These are phyloP conservation scores for Gobiocypris rarus DNA, from an alignment of 2,113 vertebrate genomes.

Conservation along the genomic window DNA sequence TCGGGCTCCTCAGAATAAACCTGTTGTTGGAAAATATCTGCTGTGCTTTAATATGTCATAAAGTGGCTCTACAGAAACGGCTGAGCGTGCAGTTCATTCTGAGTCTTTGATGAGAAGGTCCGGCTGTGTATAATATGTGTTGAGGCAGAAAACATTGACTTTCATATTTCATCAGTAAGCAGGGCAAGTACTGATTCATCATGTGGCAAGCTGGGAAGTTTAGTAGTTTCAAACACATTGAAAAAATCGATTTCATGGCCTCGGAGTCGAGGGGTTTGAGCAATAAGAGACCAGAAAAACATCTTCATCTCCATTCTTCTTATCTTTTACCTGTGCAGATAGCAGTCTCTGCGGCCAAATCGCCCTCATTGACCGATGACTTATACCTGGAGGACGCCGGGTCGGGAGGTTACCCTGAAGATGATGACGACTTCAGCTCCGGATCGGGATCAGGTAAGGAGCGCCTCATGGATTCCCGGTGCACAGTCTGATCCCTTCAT, in stretches of 20 bases:
- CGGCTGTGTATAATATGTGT: conserved; percentile 9
- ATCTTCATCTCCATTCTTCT: neutral
- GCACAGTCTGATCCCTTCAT: neutral
- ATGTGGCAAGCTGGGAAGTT: neutral
- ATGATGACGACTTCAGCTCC: conserved; percentile 93
- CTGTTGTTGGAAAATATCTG: conserved; percentile 37
- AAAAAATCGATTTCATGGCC: conserved; percentile 19
- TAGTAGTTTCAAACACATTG: conserved; percentile 16
- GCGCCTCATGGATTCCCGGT: neutral
- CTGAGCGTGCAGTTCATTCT: conserved; percentile 20
- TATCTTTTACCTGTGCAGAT: conserved; percentile 64
- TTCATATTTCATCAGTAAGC: conserved; percentile 8
- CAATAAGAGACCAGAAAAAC: neutral
- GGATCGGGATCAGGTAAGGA: conserved; percentile 93
- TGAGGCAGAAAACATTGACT: conserved; percentile 42
- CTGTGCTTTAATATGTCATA: conserved; percentile 48
- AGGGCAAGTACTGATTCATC: neutral
- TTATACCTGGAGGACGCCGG: conserved; percentile 92
- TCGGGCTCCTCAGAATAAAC: neutral
- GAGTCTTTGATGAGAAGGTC: conserved; percentile 23
- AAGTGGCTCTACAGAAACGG: too few species aligned
- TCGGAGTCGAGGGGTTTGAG: too few species aligned
- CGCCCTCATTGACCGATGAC: conserved; percentile 73
- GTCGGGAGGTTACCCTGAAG: conserved; percentile 94
- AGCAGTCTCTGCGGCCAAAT: conserved; percentile 65